Evolutionary conservation across 1,140 invertebrate species (phyloP).

Genomic region (Oryctes rhinoceros): DNA sequence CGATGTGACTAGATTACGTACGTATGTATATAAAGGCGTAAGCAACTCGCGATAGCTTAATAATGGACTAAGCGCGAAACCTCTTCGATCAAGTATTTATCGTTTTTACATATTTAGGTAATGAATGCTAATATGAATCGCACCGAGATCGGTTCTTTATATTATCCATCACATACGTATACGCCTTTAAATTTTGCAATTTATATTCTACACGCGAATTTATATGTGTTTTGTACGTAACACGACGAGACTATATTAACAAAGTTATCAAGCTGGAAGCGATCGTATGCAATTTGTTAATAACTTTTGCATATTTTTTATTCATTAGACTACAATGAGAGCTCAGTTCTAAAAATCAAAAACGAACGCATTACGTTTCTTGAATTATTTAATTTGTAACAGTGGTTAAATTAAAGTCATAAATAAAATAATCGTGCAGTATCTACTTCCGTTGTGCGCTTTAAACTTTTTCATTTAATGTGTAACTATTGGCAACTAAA

Average conservation of each 20-base stretch:
- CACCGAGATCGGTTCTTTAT: not conserved
- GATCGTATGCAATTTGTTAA: no score
- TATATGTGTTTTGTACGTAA: not conserved
- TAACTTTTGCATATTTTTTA: no score
- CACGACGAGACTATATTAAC: not conserved
- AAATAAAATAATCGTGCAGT: no score
- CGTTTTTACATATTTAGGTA: conserved; percentile 10
- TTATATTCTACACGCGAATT: not conserved
- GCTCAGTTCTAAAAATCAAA: no score
- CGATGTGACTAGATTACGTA: not conserved
- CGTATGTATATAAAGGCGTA: not conserved
- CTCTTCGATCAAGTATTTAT: conserved; percentile 16
- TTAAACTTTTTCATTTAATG: no score
- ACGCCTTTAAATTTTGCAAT: not conserved
- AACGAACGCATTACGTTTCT: no score
- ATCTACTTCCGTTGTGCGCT: no score
- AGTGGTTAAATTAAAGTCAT: no score
- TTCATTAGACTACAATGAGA: no score
- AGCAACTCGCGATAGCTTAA: not conserved
- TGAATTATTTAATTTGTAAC: no score
- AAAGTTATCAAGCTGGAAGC: no score
- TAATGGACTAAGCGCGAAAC: conserved; percentile 13
- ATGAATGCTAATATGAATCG: conserved; percentile 19
- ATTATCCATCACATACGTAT: not conserved
- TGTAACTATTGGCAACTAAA: no score